Base-by-base conservation (phyloP, 2,113 vertebrate species). In the Ictalurus furcatus region DNA sequence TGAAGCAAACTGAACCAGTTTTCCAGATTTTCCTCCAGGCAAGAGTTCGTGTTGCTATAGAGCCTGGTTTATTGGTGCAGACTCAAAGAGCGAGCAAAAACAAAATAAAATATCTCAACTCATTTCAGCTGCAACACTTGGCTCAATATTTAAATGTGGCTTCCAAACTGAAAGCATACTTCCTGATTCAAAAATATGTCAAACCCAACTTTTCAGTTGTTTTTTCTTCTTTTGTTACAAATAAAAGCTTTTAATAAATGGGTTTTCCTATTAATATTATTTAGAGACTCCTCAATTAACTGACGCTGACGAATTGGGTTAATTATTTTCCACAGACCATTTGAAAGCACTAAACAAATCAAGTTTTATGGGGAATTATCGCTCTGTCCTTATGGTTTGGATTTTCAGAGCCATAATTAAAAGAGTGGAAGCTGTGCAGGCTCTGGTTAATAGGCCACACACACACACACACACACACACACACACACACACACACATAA, bases 301-400 rank as follows among this genome's bases (percentile, higher is more conserved):
- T 82, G n/a, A 67, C 37, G 14, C 40, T 16, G 16, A 84, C 2
- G 17, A 71, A 76, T 65, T 11, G 54, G 12, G 37, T 11, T 78
- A 78, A 63, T 85, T 63, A 85, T 85, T 89, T 80, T 44, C 83
- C 71, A 88, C 71, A 88, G 37, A 78, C 58, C 58, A 58, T 79
- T 54, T 69, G 23, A 67, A 56, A 79, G 61, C 83, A 40, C 59
- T 67, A 65, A 89, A 69, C 73, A 28, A 85, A 85, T 79, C 61
- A 44, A 13, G 74, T 89, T 85, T 79, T 58, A 56, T 40, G 48
- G 44, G 13, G 74, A 61, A 65, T 65, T 85, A 89, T 85, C 44
- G 5, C 58, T 69, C 59, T 56, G 44, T 63, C 48, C 48, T 78
- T 89, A 85, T 84, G 54, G 59, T 85, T 65, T n/a, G 69, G 71